phyloP scores from a whole-genome alignment of 2,888 invertebrate species.

The Galerucella calmariensis region DNA sequence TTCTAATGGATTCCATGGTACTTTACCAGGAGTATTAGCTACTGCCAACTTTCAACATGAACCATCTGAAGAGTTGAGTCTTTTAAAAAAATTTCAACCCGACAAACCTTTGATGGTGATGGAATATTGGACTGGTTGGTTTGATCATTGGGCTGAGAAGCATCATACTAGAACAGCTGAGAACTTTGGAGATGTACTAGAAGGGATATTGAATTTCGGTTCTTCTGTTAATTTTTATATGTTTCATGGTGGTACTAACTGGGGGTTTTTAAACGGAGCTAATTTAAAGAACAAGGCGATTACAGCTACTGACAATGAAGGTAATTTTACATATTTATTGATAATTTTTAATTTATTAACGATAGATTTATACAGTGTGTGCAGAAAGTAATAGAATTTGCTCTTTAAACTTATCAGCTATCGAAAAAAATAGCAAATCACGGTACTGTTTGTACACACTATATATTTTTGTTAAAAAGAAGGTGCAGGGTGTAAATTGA shows the following conservation, averaged over 20 bases:
- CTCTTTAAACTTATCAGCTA: too few relatives aligned
- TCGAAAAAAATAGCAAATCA: too few relatives aligned
- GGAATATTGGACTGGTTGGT: conserved; percentile 72
- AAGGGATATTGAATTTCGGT: conserved; percentile 40
- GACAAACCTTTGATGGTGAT: conserved; percentile 68
- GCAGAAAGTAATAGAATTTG: too few relatives aligned
- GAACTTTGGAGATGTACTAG: conserved; percentile 44
- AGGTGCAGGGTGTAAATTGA: too few relatives aligned
- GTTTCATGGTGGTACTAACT: conserved; percentile 91
- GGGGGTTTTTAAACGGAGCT: conserved; percentile 70
- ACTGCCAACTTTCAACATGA: conserved; percentile 68
- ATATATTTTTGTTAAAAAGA: too few relatives aligned
- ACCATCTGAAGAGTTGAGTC: conserved; percentile 62
- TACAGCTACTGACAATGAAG: conserved; percentile 33
- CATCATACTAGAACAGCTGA: conserved; percentile 52
- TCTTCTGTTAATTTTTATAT: conserved; percentile 83
- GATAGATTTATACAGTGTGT: too few relatives aligned
- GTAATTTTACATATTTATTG: background rate
- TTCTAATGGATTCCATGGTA: conserved; percentile 57
- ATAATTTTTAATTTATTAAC: background rate
- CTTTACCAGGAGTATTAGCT: conserved; percentile 62
- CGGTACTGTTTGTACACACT: too few relatives aligned
- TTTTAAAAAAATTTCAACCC: conserved; percentile 63
- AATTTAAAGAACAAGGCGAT: conserved; percentile 37
- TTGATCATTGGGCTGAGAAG: conserved; percentile 68